phyloP scores from a whole-genome alignment of 2,113 vertebrate species.

The Saimiri boliviensis region DNA sequence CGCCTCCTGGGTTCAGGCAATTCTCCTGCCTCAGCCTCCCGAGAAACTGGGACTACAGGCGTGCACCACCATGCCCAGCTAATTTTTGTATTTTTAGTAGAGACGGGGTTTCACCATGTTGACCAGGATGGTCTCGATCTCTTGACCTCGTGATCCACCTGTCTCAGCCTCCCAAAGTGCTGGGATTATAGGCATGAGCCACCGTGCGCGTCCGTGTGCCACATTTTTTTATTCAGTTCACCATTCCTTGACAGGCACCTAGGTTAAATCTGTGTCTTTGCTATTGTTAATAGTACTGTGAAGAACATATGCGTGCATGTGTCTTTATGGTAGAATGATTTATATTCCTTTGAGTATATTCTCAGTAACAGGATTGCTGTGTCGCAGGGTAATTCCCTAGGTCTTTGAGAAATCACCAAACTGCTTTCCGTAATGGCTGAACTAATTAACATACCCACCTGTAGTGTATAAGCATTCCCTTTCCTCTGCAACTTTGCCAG shows the following conservation, averaged over 20 bases:
- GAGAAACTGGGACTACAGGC: too few relatives aligned
- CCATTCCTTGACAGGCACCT: neutral
- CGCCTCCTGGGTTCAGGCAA: too few relatives aligned
- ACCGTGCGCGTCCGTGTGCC: too few relatives aligned
- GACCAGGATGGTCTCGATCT: too few relatives aligned
- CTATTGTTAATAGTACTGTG: neutral
- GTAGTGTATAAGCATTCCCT: neutral
- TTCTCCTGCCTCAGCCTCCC: too few relatives aligned
- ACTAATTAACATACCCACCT: neutral
- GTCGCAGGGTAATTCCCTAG: neutral
- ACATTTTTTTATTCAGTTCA: neutral
- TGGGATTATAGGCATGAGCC: too few relatives aligned
- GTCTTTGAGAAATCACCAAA: neutral
- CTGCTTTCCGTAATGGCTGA: neutral
- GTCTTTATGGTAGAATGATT: neutral
- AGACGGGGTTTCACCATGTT: too few relatives aligned
- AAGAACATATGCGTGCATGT: neutral
- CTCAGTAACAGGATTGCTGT: neutral
- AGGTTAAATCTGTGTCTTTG: neutral
- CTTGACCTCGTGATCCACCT: too few relatives aligned
- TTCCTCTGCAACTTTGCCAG: neutral
- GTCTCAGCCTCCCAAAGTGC: too few relatives aligned
- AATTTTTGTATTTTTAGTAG: too few relatives aligned
- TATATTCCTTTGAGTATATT: neutral
- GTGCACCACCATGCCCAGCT: too few relatives aligned